Percentiles rank a stretch among this genome's conserved stretches.
Evolutionary conservation across 2,113 vertebrate species (phyloP).

Genomic region (Callorhinus ursinus): DNA sequence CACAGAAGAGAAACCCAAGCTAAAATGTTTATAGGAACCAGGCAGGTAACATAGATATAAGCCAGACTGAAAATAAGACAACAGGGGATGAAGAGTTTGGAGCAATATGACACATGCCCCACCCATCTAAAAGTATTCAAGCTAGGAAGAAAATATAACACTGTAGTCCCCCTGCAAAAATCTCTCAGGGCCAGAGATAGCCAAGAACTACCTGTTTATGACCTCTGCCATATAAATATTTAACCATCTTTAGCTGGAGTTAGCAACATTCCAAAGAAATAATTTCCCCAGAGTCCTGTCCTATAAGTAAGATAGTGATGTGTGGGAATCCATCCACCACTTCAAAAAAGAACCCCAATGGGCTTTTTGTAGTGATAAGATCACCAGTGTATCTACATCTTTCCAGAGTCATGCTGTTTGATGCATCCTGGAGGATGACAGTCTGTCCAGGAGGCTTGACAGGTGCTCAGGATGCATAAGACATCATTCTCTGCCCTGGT

Average conservation of each 20-base stretch:
- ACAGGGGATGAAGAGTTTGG: background rate
- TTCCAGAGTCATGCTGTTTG: rapidly evolving
- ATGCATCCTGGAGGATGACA: background rate
- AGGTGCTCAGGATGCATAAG: background rate
- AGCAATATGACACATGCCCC: background rate
- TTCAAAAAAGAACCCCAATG: background rate
- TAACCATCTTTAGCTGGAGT: background rate
- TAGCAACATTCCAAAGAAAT: background rate
- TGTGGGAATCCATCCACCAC: background rate
- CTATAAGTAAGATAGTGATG: background rate
- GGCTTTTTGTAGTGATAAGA: background rate
- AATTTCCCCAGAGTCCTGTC: background rate
- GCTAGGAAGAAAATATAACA: background rate
- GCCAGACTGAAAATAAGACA: background rate
- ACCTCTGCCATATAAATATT: background rate
- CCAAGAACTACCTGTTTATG: background rate
- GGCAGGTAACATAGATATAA: background rate
- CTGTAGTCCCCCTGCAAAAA: background rate
- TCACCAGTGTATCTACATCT: rapidly evolving
- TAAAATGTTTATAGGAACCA: background rate
- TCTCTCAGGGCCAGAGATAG: background rate
- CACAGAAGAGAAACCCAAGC: background rate
- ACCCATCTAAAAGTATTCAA: background rate
- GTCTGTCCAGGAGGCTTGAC: rapidly evolving
- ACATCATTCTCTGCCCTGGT: background rate